These are phyloP conservation scores for Tetramorium alpestre DNA, from an alignment of 1,140 invertebrate genomes.

Conservation along the genomic window DNA sequence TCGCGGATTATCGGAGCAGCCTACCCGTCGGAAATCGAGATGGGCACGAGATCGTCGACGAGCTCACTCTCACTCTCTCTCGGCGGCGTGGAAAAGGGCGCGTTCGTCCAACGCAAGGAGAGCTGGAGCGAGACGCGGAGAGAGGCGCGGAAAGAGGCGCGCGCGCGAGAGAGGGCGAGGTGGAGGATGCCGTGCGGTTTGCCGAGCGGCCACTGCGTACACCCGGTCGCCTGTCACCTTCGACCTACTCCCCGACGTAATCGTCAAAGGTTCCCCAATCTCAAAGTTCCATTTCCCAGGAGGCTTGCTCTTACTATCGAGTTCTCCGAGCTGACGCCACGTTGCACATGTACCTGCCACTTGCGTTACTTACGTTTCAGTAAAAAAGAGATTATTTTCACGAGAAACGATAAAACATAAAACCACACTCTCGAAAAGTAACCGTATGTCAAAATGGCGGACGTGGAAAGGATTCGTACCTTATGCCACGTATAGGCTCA, in stretches of 20 bases:
- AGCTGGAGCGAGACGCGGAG: too few relatives aligned
- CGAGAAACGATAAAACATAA: constrained; percentile 90
- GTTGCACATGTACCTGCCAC: constrained; percentile 62
- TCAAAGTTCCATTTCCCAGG: constrained; percentile 70
- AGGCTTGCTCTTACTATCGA: constrained; percentile 61
- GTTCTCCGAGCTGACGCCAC: constrained; percentile 55
- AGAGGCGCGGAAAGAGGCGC: too few relatives aligned
- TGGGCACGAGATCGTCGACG: too few relatives aligned
- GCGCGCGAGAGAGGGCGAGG: constrained; percentile 35
- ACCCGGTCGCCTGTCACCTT: constrained; percentile 83
- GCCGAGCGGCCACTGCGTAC: constrained; percentile 74
- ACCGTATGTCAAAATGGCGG: constrained; percentile 93
- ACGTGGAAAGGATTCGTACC: constrained; percentile 90
- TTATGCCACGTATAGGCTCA: constrained; percentile 91
- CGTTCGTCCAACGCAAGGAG: too few relatives aligned
- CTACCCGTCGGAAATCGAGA: too few relatives aligned
- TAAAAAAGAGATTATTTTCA: constrained; percentile 88
- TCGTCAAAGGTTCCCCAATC: constrained; percentile 63
- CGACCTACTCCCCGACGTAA: constrained; percentile 78
- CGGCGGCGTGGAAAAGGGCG: too few relatives aligned
- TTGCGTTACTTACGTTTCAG: constrained; percentile 87
- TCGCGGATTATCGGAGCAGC: too few relatives aligned
- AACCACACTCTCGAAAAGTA: constrained; percentile 89
- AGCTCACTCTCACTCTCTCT: too few relatives aligned
- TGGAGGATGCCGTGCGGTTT: constrained; percentile 69